A percentile compares a stretch with the other conserved stretches of the same genome.
phyloP scores from a whole-genome alignment of 1,140 invertebrate genomes.

The Pseudomyrmex pallidus region DNA sequence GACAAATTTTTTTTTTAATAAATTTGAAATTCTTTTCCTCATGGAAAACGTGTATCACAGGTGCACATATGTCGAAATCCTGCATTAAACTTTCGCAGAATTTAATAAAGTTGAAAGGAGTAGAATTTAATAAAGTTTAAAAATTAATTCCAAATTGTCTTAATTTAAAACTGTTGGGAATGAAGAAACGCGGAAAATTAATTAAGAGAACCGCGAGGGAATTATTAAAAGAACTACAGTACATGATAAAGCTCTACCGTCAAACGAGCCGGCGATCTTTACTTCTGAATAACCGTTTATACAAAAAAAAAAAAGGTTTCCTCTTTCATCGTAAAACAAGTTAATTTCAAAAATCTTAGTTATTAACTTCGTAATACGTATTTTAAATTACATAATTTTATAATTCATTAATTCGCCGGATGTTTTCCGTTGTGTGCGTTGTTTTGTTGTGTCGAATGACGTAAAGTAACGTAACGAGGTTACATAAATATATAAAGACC shows the following conservation, averaged over 20 bases:
- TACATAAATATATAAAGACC: neutral
- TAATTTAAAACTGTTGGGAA: neutral
- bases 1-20: too few species aligned
- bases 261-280: neutral
- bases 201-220: slow-evolving; percentile 15
- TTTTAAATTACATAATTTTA: too few species aligned
- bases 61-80: neutral
- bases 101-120: neutral
- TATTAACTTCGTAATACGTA: too few species aligned
- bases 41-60: too few species aligned
- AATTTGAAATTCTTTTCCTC: too few species aligned
- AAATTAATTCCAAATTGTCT: slow-evolving; percentile 18
- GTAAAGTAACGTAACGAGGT: neutral
- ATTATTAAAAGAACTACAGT: slow-evolving; percentile 4
- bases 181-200: slow-evolving; percentile 20
- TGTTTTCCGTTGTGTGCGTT: too few species aligned
- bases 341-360: too few species aligned
- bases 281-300: slow-evolving; percentile 23
- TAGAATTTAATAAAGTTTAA: slow-evolving; percentile 9
- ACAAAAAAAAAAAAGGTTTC: neutral
- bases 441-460: too few species aligned
- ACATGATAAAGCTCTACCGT: neutral
- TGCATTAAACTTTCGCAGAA: neutral
- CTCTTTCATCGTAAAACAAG: too few species aligned
- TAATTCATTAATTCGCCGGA: too few species aligned